Evolutionary conservation across 2,113 vertebrate species (phyloP).

Genomic region (Ammospiza caudacuta): DNA sequence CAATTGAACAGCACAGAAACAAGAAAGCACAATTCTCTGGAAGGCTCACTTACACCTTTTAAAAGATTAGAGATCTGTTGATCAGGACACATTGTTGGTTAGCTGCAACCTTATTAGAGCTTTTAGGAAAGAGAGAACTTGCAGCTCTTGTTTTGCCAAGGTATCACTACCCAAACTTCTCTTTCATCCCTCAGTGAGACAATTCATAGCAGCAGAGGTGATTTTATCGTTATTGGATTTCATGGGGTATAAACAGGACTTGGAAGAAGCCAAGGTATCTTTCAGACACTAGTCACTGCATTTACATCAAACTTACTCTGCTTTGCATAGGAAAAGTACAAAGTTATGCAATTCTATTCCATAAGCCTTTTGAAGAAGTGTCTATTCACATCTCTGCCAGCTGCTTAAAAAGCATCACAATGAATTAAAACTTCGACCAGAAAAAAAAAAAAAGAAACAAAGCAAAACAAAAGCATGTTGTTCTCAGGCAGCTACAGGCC

Average conservation of each 20-base stretch:
- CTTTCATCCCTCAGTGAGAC: background rate
- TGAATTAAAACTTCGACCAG: conserved; percentile 51
- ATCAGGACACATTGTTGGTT: background rate
- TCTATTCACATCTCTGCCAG: conserved; percentile 23
- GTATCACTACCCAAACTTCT: background rate
- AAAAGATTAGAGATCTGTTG: background rate
- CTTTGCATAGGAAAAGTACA: conserved; percentile 46
- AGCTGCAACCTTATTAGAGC: background rate
- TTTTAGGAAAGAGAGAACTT: background rate
- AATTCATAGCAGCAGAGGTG: background rate
- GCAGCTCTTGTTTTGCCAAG: background rate
- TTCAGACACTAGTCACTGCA: background rate
- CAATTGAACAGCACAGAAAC: background rate
- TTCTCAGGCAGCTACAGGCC: conserved; percentile 46
- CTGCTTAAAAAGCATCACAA: conserved; percentile 51
- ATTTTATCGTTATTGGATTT: background rate
- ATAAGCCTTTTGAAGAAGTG: background rate
- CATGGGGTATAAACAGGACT: background rate
- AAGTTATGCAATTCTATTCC: conserved; percentile 44
- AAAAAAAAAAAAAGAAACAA: background rate
- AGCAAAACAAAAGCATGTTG: conserved; percentile 42
- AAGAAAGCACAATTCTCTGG: background rate
- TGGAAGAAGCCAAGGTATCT: background rate
- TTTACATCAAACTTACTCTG: conserved; percentile 17
- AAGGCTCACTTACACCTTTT: background rate